These are phyloP conservation scores for Coreius guichenoti DNA, from an alignment of 2,797 vertebrate species.

Conservation along the genomic window DNA sequence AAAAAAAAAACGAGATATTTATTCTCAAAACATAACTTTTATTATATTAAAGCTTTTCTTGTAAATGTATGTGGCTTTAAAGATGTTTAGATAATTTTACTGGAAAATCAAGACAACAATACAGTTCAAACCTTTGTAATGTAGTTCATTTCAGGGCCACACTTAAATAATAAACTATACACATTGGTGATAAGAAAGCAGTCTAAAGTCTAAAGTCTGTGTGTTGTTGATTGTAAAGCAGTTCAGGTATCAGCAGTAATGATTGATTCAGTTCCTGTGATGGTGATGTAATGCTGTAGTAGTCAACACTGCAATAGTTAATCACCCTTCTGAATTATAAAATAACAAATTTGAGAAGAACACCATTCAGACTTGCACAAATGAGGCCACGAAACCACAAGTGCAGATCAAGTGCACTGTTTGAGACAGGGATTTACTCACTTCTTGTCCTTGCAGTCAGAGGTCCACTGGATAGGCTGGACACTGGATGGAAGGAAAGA, in stretches of 20 bases:
- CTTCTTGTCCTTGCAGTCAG: constrained; percentile 77
- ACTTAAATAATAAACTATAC: not conserved
- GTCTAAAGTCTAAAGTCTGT: constrained; percentile 8
- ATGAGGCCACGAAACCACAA: not conserved
- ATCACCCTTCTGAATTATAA: not conserved
- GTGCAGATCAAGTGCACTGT: not conserved
- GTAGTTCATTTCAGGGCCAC: not conserved
- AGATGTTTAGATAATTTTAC: not conserved
- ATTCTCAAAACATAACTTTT: too few species aligned
- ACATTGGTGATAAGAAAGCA: not conserved
- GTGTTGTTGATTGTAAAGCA: not conserved
- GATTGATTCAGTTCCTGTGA: not conserved
- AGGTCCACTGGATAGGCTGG: constrained; percentile 78
- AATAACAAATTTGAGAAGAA: not conserved
- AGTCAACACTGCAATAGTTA: not conserved
- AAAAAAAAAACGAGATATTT: too few species aligned
- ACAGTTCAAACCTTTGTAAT: not conserved
- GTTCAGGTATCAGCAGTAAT: not conserved
- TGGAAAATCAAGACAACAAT: not conserved
- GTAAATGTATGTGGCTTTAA: not conserved
- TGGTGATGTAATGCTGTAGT: not conserved
- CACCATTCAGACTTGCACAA: not conserved
- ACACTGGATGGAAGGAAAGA: constrained; percentile 64
- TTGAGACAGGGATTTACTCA: constrained; percentile 65
- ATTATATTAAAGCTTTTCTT: not conserved